Evolutionary conservation across 2,113 vertebrate genomes (phyloP).

Genomic region (Thalassoma bifasciatum): DNA sequence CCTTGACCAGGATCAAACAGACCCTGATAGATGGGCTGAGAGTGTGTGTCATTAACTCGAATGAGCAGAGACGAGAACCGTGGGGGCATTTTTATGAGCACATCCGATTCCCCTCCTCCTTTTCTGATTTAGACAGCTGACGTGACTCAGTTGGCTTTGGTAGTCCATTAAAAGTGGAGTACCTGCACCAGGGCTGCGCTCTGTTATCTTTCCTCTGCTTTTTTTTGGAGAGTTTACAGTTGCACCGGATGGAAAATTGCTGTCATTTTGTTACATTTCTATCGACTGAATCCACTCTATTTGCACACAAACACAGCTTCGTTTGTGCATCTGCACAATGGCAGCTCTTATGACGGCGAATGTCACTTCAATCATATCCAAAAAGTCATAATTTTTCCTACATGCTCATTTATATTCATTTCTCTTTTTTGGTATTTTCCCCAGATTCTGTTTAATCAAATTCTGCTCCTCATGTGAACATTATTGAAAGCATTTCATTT

Average conservation of each 20-base stretch:
- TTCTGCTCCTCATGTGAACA: slow-evolving; percentile 74
- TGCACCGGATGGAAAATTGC: slow-evolving; percentile 5
- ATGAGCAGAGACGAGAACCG: slow-evolving; percentile 64
- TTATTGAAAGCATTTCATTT: slow-evolving; percentile 77
- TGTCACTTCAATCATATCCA: slow-evolving; percentile 42
- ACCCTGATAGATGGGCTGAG: slow-evolving; percentile 64
- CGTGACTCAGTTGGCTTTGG: slow-evolving; percentile 59
- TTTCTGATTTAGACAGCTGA: slow-evolving; percentile 76
- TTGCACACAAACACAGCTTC: slow-evolving; percentile 48
- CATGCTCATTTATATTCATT: slow-evolving; percentile 57
- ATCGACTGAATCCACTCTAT: slow-evolving; percentile 30
- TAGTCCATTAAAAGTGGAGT: slow-evolving; percentile 67
- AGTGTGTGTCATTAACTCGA: slow-evolving; percentile 71
- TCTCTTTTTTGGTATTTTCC: slow-evolving; percentile 59
- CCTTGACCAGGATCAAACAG: slow-evolving; percentile 72
- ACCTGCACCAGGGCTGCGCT: slow-evolving; percentile 43
- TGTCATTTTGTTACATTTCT: slow-evolving; percentile 30
- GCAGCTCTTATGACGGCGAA: slow-evolving; percentile 18
- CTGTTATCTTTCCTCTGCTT: background rate
- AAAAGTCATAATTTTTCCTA: slow-evolving; percentile 32
- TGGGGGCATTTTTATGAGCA: slow-evolving; percentile 66
- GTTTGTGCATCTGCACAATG: slow-evolving; percentile 18
- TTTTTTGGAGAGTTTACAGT: slow-evolving; percentile 14
- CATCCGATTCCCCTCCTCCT: slow-evolving; percentile 30
- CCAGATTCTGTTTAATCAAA: slow-evolving; percentile 76